Evolutionary conservation across 2,888 invertebrate genomes (phyloP).

Genomic region (Drosophila kanekoi): DNA sequence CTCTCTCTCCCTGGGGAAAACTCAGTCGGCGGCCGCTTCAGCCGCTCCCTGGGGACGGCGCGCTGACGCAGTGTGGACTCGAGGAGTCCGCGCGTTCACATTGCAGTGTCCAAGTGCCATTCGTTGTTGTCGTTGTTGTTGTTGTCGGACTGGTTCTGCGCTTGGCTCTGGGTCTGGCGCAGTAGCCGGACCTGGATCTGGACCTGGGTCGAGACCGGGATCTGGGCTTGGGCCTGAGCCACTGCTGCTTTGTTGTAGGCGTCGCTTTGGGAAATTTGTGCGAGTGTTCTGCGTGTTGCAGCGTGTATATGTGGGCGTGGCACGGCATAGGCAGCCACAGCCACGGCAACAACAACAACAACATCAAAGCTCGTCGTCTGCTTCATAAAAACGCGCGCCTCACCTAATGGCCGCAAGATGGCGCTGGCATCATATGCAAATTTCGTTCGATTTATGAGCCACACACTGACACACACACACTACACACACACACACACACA

Average conservation of each 20-base stretch:
- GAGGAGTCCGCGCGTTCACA: constrained; percentile 33
- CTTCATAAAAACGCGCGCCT: constrained; percentile 56
- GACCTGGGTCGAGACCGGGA: constrained; percentile 22
- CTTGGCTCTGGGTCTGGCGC: not conserved
- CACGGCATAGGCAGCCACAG: constrained; percentile 36
- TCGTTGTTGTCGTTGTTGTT: constrained; percentile 30
- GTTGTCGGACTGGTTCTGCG: constrained; percentile 15
- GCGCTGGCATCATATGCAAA: constrained; percentile 72
- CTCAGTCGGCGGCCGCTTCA: constrained; percentile 61
- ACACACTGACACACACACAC: constrained; percentile 16
- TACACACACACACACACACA: constrained; percentile 9
- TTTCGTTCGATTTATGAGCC: constrained; percentile 74
- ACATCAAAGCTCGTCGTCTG: constrained; percentile 48
- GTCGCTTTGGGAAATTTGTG: constrained; percentile 76
- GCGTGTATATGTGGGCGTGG: constrained; percentile 49
- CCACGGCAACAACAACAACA: constrained; percentile 42
- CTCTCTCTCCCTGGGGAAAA: constrained; percentile 13
- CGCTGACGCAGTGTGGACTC: constrained; percentile 63
- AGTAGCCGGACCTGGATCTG: constrained; percentile 16
- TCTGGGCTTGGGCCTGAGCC: constrained; percentile 31
- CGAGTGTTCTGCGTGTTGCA: constrained; percentile 60
- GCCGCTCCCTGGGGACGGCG: constrained; percentile 63
- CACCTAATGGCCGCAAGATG: constrained; percentile 71
- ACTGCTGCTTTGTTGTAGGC: constrained; percentile 56
- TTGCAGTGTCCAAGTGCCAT: constrained; percentile 48